A percentile compares a stretch with the other conserved stretches of the same genome.
Evolutionary conservation across 2,888 invertebrate genomes (phyloP).

Genomic region (Eupsilia transversa): DNA sequence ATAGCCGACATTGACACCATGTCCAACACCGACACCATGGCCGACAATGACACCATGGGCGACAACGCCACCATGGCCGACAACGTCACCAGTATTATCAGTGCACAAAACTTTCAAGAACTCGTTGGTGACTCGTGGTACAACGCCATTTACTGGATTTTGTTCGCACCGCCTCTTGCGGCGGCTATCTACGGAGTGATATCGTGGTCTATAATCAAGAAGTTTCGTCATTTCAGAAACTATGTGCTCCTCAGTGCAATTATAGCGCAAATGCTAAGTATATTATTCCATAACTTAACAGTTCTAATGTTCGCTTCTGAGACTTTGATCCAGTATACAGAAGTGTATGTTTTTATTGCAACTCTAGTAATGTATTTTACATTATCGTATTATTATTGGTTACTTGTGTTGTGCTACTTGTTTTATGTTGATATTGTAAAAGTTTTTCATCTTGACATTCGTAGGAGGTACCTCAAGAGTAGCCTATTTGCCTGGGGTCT

Average conservation of each 20-base stretch:
- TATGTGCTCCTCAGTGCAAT: background rate
- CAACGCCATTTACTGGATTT: background rate
- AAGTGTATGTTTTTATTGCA: background rate
- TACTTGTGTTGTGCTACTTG: slow-evolving; percentile 13
- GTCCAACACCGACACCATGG: background rate
- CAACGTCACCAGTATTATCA: background rate
- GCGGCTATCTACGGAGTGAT: background rate
- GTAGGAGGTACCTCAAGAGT: slow-evolving; percentile 7
- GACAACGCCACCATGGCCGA: background rate
- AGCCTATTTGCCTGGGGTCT: slow-evolving; percentile 19
- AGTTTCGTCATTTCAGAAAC: background rate
- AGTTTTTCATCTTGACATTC: slow-evolving; percentile 20
- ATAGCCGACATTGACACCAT: no score
- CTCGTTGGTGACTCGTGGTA: background rate
- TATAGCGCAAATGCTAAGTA: background rate
- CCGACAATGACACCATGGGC: background rate
- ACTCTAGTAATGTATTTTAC: background rate
- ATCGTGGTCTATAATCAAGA: background rate
- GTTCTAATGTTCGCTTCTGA: no score
- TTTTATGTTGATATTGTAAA: slow-evolving; percentile 30
- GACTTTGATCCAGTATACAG: no score
- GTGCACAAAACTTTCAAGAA: background rate
- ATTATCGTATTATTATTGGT: slow-evolving; percentile 3
- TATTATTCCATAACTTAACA: background rate
- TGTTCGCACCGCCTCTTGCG: background rate